phyloP scores from a whole-genome alignment of 2,113 vertebrate species.

The Amia ocellicauda region DNA sequence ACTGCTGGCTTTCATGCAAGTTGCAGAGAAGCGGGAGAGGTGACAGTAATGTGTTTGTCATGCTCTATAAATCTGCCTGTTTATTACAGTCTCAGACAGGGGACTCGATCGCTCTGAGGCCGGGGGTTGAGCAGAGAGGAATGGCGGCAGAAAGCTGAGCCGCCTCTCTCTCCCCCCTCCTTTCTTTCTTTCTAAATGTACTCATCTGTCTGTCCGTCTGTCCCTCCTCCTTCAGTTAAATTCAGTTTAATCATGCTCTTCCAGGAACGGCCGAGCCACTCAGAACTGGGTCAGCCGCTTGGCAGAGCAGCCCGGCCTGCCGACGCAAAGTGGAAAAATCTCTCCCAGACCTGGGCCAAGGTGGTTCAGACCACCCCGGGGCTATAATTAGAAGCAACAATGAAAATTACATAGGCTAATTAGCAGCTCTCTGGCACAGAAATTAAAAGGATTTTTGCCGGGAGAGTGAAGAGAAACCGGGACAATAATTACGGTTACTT shows the following conservation, averaged over 20 bases:
- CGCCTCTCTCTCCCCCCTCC: no score
- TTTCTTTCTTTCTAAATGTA: no score
- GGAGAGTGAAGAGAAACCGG: slow-evolving; percentile 19
- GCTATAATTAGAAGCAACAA: slow-evolving; percentile 34
- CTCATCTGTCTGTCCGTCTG: no score
- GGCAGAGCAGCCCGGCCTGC: slow-evolving; percentile 29
- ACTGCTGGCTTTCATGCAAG: no score
- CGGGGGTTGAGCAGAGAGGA: not conserved
- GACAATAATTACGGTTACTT: slow-evolving; percentile 10
- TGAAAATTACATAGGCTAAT: slow-evolving; percentile 48
- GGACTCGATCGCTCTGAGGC: not conserved
- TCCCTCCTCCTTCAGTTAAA: no score
- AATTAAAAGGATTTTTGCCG: slow-evolving; percentile 28
- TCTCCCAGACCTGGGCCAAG: slow-evolving; percentile 27
- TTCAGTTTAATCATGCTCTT: slow-evolving; percentile 7
- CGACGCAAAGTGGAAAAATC: slow-evolving; percentile 21
- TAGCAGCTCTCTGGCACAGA: slow-evolving; percentile 37
- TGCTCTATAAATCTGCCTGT: slow-evolving; percentile 41
- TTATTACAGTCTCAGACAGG: not conserved
- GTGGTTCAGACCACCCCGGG: slow-evolving; percentile 26
- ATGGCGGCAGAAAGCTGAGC: not conserved
- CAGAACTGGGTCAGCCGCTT: slow-evolving; percentile 42
- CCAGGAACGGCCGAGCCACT: slow-evolving; percentile 16
- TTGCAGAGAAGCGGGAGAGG: slow-evolving; percentile 33
- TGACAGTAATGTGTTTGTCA: slow-evolving; percentile 42